Evolutionary conservation across 2,888 invertebrate species (phyloP).

Genomic region (Galeopsomyia nigrocyanea): DNA sequence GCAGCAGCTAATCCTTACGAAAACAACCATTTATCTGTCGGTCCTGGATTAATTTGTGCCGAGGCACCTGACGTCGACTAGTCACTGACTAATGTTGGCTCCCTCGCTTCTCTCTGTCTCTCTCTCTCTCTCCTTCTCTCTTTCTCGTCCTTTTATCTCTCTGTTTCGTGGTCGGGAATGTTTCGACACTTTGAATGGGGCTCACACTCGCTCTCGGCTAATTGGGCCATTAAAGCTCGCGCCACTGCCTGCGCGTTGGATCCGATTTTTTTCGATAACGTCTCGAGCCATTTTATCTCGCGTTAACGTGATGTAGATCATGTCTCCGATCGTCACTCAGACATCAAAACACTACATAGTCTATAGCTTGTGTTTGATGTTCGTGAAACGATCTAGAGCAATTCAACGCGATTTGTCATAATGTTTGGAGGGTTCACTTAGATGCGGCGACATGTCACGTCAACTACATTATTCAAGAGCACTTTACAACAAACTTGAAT

Average conservation of each 20-base stretch:
- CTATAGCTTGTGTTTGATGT: no score
- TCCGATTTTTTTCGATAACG: constrained; percentile 9
- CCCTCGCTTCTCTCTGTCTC: constrained; percentile 18
- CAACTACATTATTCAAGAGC: background rate
- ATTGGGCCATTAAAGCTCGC: constrained; percentile 29
- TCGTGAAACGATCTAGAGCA: no score
- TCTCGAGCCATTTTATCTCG: background rate
- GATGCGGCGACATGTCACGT: constrained; percentile 25
- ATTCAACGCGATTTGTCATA: no score
- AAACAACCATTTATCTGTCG: constrained; percentile 62
- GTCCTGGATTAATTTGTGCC: constrained; percentile 53
- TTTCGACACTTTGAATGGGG: constrained; percentile 33
- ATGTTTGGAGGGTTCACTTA: no score
- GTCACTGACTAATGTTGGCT: constrained; percentile 44
- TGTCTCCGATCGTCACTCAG: no score
- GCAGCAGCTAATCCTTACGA: constrained; percentile 61
- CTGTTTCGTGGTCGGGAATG: background rate
- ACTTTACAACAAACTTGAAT: constrained; percentile 10
- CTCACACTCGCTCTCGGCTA: constrained; percentile 3
- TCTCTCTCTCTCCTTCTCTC: background rate
- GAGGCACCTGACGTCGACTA: constrained; percentile 31
- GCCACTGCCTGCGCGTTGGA: background rate
- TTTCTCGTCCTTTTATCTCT: constrained; percentile 36
- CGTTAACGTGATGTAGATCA: constrained; percentile 2
- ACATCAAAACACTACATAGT: no score